phyloP scores from a whole-genome alignment of 2,113 vertebrate genomes.

The Neodontobutis hainanensis region DNA sequence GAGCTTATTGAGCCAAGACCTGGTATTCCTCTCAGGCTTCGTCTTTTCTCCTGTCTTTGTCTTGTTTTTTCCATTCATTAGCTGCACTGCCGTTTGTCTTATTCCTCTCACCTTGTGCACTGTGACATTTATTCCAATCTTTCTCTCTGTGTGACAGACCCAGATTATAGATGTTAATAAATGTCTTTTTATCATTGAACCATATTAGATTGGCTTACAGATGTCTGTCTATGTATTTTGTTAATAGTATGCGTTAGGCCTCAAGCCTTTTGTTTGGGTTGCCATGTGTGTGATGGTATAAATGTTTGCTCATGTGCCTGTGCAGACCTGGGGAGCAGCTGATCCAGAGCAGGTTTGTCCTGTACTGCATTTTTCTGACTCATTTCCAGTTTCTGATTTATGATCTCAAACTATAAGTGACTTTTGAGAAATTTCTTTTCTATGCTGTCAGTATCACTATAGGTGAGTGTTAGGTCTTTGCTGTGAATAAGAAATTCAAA shows the following conservation, averaged over 20 bases:
- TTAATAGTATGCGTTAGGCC: not conserved
- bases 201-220: not conserved
- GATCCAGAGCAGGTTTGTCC: not conserved
- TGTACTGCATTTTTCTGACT: slow-evolving; percentile 20
- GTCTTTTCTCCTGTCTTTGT: slow-evolving; percentile 23
- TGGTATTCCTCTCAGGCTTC: slow-evolving; percentile 13
- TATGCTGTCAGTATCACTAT: no score
- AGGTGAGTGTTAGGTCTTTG: no score
- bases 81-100: slow-evolving; percentile 11
- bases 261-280: slow-evolving; percentile 5
- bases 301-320: slow-evolving; percentile 22
- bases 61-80: slow-evolving; percentile 10
- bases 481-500: no score
- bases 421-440: no score
- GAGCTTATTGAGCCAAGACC: slow-evolving; percentile 54
- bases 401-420: no score
- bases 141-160: slow-evolving; percentile 16
- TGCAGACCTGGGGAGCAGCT: slow-evolving; percentile 17
- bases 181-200: slow-evolving; percentile 5
- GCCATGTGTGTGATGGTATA: slow-evolving; percentile 11
- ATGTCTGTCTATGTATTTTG: not conserved
- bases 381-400: not conserved
- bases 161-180: slow-evolving; percentile 4
- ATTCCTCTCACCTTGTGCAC: not conserved
- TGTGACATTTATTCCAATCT: slow-evolving; percentile 14